Evolutionary conservation across 2,797 vertebrate species (phyloP), one percentile per base, ranked within the genome.

Genomic region (Semaprochilodus insignis): DNA sequence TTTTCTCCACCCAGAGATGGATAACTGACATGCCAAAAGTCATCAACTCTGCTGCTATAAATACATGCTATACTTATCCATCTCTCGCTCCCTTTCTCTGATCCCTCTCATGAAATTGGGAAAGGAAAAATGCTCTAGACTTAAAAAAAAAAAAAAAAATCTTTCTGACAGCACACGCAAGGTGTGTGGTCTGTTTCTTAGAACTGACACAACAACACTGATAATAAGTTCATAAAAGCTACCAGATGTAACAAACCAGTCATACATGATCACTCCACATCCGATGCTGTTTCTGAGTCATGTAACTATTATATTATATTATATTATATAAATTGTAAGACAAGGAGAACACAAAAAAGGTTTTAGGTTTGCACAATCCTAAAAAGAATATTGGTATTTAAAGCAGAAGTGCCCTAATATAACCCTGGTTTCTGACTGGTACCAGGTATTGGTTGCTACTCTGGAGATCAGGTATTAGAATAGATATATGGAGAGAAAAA

Each of bases 1-100:
- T 60, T 27, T 63, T 55, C 77, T 80, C 82, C 82, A 83, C 82
- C 82, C 82, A 62, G 19, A 78, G 17, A 79, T 83, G 65, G 79
- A 80, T 83, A 80, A 83, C 77, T 83, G 82, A 80, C 82, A 83
- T 83, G 72, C 82, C 82, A 80, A 76, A 83, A 52, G 77, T 80
- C 82, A 83, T 83, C 77, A 83, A 72, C 77, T 54, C 16, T 67
- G 65, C 31, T 70, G 36, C 65, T 83, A 83, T 80, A 80, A 83
- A 83, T 83, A 71, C 27, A 83, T 72, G 21, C 78, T 83, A 76
- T 80, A 83, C 82, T 80, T 80, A 80, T 80, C 71, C 77, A 72
- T 74, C 60, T 55, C 74, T 67, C 57, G n/a, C 34, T 2, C n/a
- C 54, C 11, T 48, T 57, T 23, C 48, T 31, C 31, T 3, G 14